Percentiles rank a stretch among this genome's conserved stretches.
Evolutionary conservation across 2,113 vertebrate genomes (phyloP).

Genomic region (Syrrhaptes paradoxus): DNA sequence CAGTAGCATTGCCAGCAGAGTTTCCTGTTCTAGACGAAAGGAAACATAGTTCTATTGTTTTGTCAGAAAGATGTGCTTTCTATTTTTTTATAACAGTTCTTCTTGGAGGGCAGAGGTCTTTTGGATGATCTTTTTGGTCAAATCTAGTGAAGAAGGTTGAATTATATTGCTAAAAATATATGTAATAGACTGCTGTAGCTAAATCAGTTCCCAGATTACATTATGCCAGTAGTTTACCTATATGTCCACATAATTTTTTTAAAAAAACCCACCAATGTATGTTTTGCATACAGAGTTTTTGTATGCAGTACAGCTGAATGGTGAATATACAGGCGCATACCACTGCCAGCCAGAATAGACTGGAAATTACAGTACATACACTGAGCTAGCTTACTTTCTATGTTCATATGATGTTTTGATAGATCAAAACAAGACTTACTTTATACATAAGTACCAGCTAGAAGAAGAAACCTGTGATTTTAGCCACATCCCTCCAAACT

Average conservation of each 20-base stretch:
- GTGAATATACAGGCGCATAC: background rate
- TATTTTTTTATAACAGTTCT: background rate
- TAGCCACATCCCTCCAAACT: background rate
- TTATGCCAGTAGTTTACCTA: background rate
- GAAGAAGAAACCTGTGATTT: background rate
- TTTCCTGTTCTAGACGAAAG: background rate
- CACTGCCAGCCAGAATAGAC: background rate
- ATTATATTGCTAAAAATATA: background rate
- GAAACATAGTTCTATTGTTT: background rate
- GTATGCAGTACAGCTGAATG: background rate
- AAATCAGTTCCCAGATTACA: background rate
- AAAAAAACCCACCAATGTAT: fast-evolving
- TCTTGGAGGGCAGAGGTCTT: background rate
- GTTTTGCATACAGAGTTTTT: fast-evolving
- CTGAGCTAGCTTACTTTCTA: background rate
- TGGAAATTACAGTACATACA: background rate
- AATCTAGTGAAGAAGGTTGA: background rate
- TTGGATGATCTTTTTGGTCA: background rate
- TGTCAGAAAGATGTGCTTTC: background rate
- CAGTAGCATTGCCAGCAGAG: background rate
- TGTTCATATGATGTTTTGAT: background rate
- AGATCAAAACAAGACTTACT: background rate
- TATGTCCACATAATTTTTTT: background rate
- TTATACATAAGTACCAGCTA: background rate
- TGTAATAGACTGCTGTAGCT: background rate